These are phyloP conservation scores for Calyptomena viridis DNA, from an alignment of 2,113 vertebrate species.

Conservation along the genomic window DNA sequence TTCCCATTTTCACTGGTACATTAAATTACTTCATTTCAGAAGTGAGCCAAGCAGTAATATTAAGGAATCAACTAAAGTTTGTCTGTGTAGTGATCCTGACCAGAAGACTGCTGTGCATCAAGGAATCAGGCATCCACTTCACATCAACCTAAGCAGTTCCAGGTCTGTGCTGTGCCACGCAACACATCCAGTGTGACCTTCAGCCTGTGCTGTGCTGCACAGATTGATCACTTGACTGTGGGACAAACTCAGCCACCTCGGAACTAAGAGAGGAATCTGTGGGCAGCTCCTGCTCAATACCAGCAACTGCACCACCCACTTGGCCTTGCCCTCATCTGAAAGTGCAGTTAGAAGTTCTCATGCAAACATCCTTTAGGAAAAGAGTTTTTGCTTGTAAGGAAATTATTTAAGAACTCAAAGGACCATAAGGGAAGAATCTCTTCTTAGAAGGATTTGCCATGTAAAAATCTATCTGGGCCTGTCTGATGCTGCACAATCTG, in stretches of 20 bases:
- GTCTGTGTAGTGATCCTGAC: neutral
- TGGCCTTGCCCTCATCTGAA: neutral
- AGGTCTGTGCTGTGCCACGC: neutral
- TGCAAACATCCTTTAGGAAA: neutral
- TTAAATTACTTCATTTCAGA: neutral
- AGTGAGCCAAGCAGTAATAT: neutral
- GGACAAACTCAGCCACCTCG: neutral
- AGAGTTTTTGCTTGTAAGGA: neutral
- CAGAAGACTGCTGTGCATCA: neutral
- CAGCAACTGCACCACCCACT: accelerated
- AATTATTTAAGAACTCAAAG: neutral
- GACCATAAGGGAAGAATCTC: neutral
- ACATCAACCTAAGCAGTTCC: neutral
- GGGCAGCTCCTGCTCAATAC: neutral
- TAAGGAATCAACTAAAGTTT: neutral
- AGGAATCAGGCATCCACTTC: neutral
- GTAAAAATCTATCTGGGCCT: neutral
- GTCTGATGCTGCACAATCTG: neutral
- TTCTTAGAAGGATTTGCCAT: neutral
- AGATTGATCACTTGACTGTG: neutral
- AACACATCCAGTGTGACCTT: neutral
- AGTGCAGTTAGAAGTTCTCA: neutral
- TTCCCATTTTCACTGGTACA: neutral
- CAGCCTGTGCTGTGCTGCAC: neutral
- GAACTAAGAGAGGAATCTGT: neutral